Evolutionary conservation across 2,888 invertebrate species (phyloP).

Genomic region (Pterobdella sp.): DNA sequence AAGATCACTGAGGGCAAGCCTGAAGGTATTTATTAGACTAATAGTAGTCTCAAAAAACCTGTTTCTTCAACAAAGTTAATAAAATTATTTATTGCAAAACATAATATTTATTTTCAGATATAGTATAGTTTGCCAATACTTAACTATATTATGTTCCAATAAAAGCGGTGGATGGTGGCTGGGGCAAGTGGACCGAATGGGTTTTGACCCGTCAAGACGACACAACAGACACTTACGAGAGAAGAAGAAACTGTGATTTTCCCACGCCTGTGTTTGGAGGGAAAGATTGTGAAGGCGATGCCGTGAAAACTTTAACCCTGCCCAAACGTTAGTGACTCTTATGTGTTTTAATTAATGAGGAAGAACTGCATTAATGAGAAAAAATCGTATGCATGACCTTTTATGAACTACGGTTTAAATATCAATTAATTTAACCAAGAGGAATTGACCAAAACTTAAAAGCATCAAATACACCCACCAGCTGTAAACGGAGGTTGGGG

Average conservation of each 20-base stretch:
- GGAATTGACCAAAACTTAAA: too few relatives aligned
- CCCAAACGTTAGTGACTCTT: constrained; percentile 14
- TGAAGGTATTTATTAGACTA: too few relatives aligned
- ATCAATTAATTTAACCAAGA: too few relatives aligned
- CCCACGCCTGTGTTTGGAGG: constrained; percentile 32
- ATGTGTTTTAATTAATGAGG: too few relatives aligned
- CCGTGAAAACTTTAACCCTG: constrained; percentile 11
- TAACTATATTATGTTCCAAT: neutral
- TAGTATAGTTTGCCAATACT: too few relatives aligned
- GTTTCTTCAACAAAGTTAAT: too few relatives aligned
- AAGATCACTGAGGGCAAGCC: neutral
- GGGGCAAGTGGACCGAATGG: constrained; percentile 29
- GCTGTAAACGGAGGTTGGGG: constrained; percentile 32
- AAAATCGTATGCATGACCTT: neutral
- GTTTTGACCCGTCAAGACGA: constrained; percentile 18
- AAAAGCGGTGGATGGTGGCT: constrained; percentile 27
- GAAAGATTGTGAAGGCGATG: constrained; percentile 27
- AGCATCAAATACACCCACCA: neutral
- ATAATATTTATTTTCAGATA: too few relatives aligned
- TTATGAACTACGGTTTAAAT: too few relatives aligned
- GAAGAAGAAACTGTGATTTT: constrained; percentile 27
- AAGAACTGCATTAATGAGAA: too few relatives aligned
- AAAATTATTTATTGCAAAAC: too few relatives aligned
- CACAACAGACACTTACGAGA: constrained; percentile 15
- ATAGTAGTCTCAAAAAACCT: too few relatives aligned